Percentiles rank a stretch among this genome's conserved stretches.
Evolutionary conservation across 2,113 vertebrate species (phyloP).

Genomic region (Dipodomys stephensi): DNA sequence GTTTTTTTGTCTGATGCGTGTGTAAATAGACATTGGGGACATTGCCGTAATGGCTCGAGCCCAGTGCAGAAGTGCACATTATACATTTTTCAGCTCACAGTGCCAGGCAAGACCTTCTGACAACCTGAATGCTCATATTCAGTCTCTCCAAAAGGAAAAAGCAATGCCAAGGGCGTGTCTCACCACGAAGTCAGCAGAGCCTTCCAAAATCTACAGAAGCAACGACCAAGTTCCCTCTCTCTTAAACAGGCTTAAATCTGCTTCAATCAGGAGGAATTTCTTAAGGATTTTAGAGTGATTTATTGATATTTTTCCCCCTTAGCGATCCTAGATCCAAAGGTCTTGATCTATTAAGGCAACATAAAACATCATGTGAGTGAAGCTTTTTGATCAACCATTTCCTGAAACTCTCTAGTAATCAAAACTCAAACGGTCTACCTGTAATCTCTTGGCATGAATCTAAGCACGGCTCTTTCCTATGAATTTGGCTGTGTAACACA

Average conservation of each 20-base stretch:
- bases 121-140: conserved; percentile 54
- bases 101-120: not conserved
- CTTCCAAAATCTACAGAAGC: conserved; percentile 70
- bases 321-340: conserved; percentile 41
- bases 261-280: conserved; percentile 31
- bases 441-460: not conserved
- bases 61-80: conserved; percentile 10
- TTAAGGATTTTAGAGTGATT: conserved; percentile 27
- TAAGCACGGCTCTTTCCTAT: not conserved
- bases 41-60: conserved; percentile 42
- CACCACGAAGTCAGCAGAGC: conserved; percentile 54
- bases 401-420: conserved; percentile 39
- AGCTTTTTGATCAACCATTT: not conserved
- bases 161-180: not conserved
- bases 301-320: not conserved
- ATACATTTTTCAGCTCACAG: not conserved
- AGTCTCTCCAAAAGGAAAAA: conserved; percentile 31
- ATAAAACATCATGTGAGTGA: not conserved
- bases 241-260: not conserved
- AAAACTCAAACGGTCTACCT: not conserved
- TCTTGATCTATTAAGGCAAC: not conserved
- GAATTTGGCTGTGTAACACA: not conserved
- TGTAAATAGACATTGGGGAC: conserved; percentile 31
- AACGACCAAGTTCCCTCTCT: not conserved
- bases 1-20: conserved; percentile 4